Conservation (phyloP, 2,113 vertebrate species). For the human (Homo sapiens) region GRCh38 chr5:76153501-76154000, state of each 20-base stretch:
- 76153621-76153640: not conserved
- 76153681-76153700: not conserved
- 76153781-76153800: not conserved
- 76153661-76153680: not conserved
- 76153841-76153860: not conserved
- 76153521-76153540: not conserved
- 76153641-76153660: not conserved
- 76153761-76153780: not conserved
- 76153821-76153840: not conserved
- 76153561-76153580: not conserved
- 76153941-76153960: not conserved
- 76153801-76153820: not conserved
- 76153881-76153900: not conserved
- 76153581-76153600: not conserved
- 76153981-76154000: not conserved
- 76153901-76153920: not conserved
- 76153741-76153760: not conserved
- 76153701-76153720: not conserved
- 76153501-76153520: not conserved
- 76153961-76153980: not conserved
- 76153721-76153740: not conserved
- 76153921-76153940: not conserved
- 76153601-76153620: not conserved
- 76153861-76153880: not conserved
- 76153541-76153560: not conserved